Conservation (phyloP, 2,797 vertebrate genomes). For the Girardinus metallicus region DNA sequence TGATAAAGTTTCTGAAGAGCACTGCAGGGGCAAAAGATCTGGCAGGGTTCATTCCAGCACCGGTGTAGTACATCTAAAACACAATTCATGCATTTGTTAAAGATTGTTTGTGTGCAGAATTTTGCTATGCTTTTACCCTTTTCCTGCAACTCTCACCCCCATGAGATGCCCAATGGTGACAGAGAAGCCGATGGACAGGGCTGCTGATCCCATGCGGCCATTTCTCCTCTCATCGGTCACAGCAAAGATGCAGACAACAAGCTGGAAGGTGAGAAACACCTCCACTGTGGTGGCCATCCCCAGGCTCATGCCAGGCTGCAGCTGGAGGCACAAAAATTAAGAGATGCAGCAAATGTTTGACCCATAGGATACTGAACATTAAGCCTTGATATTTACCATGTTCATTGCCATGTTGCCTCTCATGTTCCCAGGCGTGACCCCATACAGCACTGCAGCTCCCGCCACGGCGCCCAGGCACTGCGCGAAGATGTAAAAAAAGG, state of each 20-base stretch:
- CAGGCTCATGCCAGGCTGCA: slow-evolving; percentile 89
- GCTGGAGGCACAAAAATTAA: slow-evolving; percentile 69
- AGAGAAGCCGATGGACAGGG: slow-evolving; percentile 93
- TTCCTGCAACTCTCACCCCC: slow-evolving; percentile 81
- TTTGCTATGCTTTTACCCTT: neutral
- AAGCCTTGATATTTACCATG: slow-evolving; percentile 80
- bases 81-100: slow-evolving; percentile 20
- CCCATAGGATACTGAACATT: neutral
- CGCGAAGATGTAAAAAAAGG: slow-evolving; percentile 90
- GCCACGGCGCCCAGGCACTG: slow-evolving; percentile 92
- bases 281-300: slow-evolving; percentile 93
- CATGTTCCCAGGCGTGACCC: slow-evolving; percentile 88
- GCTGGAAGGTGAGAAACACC: slow-evolving; percentile 93
- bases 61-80: slow-evolving; percentile 91
- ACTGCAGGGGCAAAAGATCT: slow-evolving; percentile 93
- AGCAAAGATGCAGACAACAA: slow-evolving; percentile 92
- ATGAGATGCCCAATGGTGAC: slow-evolving; percentile 92
- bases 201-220: slow-evolving; percentile 87
- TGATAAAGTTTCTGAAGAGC: slow-evolving; percentile 91
- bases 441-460: slow-evolving; percentile 92
- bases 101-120: neutral
- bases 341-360: neutral
- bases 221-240: slow-evolving; percentile 92
- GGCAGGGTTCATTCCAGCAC: slow-evolving; percentile 94
- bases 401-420: slow-evolving; percentile 92